A percentile compares a stretch with the other conserved stretches of the same genome.
Conservation (phyloP, 1,140 invertebrate species). For the Periplaneta americana region DNA sequence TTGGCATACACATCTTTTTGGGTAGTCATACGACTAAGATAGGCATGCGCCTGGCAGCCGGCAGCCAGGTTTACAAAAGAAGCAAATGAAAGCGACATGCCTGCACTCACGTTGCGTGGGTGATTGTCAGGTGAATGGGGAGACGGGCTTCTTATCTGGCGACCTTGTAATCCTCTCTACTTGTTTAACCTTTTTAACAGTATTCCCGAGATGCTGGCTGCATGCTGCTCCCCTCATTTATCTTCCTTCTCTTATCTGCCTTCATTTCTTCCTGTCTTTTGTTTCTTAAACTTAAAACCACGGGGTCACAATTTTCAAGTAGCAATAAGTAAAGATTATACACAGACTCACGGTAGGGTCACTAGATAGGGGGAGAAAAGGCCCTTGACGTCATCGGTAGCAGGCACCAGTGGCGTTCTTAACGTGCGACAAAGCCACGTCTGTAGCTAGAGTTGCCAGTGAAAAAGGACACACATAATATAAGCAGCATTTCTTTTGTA, state of each 20-base stretch:
- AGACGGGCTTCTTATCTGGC: not conserved
- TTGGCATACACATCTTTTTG: too few species aligned
- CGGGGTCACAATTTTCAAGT: not conserved
- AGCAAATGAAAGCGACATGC: not conserved
- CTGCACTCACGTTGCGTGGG: not conserved
- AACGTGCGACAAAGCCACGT: too few species aligned
- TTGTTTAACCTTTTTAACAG: not conserved
- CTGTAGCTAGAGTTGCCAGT: too few species aligned
- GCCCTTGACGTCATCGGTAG: not conserved
- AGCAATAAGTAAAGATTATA: not conserved
- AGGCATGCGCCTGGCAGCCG: too few species aligned
- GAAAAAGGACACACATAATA: too few species aligned
- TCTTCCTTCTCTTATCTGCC: not conserved
- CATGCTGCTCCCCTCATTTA: not conserved
- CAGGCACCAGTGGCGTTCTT: not conserved
- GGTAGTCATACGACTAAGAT: too few species aligned
- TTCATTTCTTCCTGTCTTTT: not conserved
- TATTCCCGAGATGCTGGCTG: not conserved
- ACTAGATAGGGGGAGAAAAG: not conserved
- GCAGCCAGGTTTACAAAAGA: not conserved
- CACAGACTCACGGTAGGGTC: not conserved
- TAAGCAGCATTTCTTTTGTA: too few species aligned
- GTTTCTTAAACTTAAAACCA: not conserved
- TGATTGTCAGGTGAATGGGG: not conserved
- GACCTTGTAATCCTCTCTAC: not conserved